These are phyloP conservation scores for Mimumesa dahlbomi DNA, from an alignment of 2,888 invertebrate species.

Conservation along the genomic window DNA sequence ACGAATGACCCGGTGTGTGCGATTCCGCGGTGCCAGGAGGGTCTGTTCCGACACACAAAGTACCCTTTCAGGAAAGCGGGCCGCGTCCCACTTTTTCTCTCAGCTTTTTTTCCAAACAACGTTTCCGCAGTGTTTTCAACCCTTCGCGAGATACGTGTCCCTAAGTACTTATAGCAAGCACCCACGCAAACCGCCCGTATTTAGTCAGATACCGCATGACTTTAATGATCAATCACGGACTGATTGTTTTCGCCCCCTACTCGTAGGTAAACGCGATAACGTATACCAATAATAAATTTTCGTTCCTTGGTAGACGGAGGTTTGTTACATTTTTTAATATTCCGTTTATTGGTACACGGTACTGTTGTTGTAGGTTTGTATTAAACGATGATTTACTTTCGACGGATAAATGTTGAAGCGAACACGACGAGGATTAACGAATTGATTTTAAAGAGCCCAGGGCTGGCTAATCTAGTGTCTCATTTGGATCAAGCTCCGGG, in stretches of 20 bases:
- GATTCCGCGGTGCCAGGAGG: conserved; percentile 39
- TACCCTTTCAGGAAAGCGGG: conserved; percentile 63
- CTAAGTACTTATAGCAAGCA: conserved; percentile 20
- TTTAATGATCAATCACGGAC: conserved; percentile 12
- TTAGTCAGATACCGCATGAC: conserved; percentile 6
- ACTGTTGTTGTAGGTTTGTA: too few relatives aligned
- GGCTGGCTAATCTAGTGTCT: conserved; percentile 17
- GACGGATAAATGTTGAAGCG: not conserved
- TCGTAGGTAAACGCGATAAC: too few relatives aligned
- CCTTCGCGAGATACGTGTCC: conserved; percentile 23
- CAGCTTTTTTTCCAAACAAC: conserved; percentile 29
- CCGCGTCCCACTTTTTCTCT: conserved; percentile 58
- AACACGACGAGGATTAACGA: conserved; percentile 7
- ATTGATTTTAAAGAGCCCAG: conserved; percentile 2
- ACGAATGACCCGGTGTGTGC: conserved; percentile 37
- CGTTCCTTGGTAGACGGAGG: too few relatives aligned
- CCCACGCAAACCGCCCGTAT: conserved; percentile 2
- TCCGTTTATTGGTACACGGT: too few relatives aligned
- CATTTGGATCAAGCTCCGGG: conserved; percentile 16
- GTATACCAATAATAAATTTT: too few relatives aligned
- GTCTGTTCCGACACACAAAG: conserved; percentile 48
- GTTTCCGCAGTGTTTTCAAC: conserved; percentile 25
- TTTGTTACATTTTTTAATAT: too few relatives aligned
- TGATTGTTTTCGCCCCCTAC: too few relatives aligned
- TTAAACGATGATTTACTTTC: too few relatives aligned